Conservation (phyloP, 2,113 vertebrate species). For the Rhinolophus ferrumequinum region DNA sequence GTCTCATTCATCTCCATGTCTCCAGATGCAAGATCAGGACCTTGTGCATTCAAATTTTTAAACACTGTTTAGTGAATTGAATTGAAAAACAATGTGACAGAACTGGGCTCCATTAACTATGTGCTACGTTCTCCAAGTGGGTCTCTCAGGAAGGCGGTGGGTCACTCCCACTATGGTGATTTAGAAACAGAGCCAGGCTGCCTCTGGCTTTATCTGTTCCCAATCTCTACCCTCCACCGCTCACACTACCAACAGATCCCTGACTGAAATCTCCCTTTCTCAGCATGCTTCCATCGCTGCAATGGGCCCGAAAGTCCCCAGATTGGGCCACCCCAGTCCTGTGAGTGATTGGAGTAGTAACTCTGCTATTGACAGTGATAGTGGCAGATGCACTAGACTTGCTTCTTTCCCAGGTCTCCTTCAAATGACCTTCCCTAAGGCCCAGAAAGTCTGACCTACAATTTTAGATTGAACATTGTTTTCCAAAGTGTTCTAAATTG, state of each 20-base stretch:
- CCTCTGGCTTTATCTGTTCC: not conserved
- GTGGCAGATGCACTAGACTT: not conserved
- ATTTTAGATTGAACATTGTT: not conserved
- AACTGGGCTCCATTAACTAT: not conserved
- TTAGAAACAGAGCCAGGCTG: not conserved
- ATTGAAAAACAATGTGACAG: not conserved
- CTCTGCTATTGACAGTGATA: not conserved
- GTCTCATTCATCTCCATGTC: constrained; percentile 42
- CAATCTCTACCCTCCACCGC: not conserved
- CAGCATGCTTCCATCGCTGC: not conserved
- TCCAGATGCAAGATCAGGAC: constrained; percentile 26
- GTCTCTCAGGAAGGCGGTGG: not conserved
- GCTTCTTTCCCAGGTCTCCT: not conserved
- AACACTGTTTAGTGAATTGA: not conserved
- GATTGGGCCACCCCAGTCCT: accelerated
- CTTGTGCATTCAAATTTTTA: not conserved
- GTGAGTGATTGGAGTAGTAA: not conserved
- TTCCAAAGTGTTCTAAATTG: constrained; percentile 10
- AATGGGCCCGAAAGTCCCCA: too few species aligned
- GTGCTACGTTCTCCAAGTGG: accelerated
- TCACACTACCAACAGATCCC: not conserved
- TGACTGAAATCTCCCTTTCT: not conserved
- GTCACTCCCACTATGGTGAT: not conserved
- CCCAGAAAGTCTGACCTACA: not conserved
- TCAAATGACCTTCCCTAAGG: not conserved